Base-by-base conservation (phyloP, 2,113 vertebrate species). In the Eretmochelys imbricata region DNA sequence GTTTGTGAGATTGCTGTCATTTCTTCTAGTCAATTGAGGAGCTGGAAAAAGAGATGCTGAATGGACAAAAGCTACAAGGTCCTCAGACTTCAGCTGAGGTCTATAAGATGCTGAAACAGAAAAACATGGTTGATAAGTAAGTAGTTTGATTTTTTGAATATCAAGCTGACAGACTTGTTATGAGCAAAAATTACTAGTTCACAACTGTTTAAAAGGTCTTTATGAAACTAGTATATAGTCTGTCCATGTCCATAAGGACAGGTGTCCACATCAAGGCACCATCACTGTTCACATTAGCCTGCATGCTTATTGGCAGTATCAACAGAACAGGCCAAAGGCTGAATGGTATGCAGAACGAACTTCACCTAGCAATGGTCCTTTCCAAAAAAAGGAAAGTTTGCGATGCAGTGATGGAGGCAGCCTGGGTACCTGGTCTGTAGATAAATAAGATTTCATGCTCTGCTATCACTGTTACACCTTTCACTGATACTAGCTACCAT, bases 61-160 rank as follows among this genome's bases (percentile, higher is more conserved):
- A 99, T 2, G 99, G 99, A 10, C 99, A 99, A 97, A 99, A 99
- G 94, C 98, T 99, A 20, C 99, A 99, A 95, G 99, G 99, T n/a
- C 99, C 99, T 25, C 98, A 98, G 92, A 98, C 98, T 46, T 97
- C 98, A 10, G 97, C 94, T 0, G 98, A 98, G 94, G 97, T 98
- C 80, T 98, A 98, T 95, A 98, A 98, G 89, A 97, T 98, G 55
- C 96, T 98, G 95, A 96, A 97, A 93, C 96, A 98, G 85, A 98
- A 96, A 85, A 80, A 98, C 4, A 76, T 97, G 80, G 48, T 97
- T 0, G 62, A 98, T 54, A 98, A 98, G 98, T 98, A 97, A 95
- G 98, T 98, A 80, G 7, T 92, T 94, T 95, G 12, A 80, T 50
- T 46, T 75, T 96, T 80, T 1, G 9, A 49, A 35, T 76, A 80